phyloP scores from a whole-genome alignment of 1,140 invertebrate genomes.

The Dreissena rostriformis region DNA sequence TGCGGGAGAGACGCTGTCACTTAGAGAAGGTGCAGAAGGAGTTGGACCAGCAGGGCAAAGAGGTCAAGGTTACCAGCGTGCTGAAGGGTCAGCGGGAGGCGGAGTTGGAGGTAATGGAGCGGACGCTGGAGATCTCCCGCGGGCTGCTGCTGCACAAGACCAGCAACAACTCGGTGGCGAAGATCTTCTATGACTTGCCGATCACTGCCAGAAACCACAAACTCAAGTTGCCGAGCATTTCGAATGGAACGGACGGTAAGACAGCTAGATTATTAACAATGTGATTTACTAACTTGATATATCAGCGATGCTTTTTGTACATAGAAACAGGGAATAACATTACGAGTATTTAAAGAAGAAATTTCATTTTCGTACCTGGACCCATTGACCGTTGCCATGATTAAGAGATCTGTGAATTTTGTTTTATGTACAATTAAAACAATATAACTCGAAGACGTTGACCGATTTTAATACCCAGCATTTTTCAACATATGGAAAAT shows the following conservation, averaged over 20 bases:
- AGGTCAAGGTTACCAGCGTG: conserved; percentile 49
- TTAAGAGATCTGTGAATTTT: too few relatives aligned
- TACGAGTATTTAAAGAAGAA: too few relatives aligned
- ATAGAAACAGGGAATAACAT: too few relatives aligned
- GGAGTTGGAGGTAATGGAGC: conserved; percentile 61
- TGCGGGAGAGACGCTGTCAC: conserved; percentile 53
- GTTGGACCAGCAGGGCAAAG: conserved; percentile 41
- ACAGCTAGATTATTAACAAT: too few relatives aligned
- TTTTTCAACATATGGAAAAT: too few relatives aligned
- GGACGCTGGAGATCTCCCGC: conserved; percentile 61
- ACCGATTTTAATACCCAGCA: too few relatives aligned
- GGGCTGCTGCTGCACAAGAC: conserved; percentile 66
- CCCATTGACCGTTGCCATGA: too few relatives aligned
- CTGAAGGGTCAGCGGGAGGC: conserved; percentile 49
- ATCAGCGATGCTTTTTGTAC: too few relatives aligned
- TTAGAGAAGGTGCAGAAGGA: conserved; percentile 56
- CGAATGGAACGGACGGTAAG: conserved; percentile 56
- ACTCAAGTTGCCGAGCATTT: conserved; percentile 33
- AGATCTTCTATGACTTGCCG: conserved; percentile 68
- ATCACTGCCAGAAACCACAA: conserved; percentile 60
- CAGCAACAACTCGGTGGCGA: conserved; percentile 66
- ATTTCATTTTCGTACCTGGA: too few relatives aligned
- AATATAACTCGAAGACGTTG: too few relatives aligned
- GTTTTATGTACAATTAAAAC: too few relatives aligned
- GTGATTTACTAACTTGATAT: too few relatives aligned